phyloP scores from a whole-genome alignment of 2,797 vertebrate genomes.

The Adrianichthys oophorus region DNA sequence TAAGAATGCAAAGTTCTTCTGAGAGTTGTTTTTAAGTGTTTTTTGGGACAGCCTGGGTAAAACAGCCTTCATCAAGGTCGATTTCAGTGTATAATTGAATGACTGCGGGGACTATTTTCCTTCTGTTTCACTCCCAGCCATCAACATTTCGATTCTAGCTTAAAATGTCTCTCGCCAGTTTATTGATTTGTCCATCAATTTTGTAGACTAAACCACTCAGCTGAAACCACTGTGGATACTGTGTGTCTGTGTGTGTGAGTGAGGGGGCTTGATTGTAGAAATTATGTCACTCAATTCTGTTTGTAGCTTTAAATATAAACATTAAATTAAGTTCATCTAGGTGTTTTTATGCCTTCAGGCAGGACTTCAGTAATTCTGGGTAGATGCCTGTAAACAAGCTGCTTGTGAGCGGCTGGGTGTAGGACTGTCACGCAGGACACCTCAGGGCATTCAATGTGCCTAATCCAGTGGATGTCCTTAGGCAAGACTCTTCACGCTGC shows the following conservation, averaged over 20 bases:
- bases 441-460: too few relatives aligned
- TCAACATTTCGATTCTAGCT: conserved; percentile 41
- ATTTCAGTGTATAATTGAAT: conserved; percentile 18
- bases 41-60: conserved; percentile 11
- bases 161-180: conserved; percentile 40
- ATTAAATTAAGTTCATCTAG: background rate
- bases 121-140: conserved; percentile 14
- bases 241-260: too few relatives aligned
- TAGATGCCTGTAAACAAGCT: conserved; percentile 2
- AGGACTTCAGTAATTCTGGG: background rate
- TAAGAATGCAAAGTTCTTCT: background rate
- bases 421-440: too few relatives aligned
- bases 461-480: too few relatives aligned
- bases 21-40: background rate
- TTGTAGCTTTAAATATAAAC: conserved; percentile 4
- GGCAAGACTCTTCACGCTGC: too few relatives aligned
- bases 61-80: conserved; percentile 25
- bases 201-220: conserved; percentile 12
- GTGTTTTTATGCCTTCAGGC: background rate
- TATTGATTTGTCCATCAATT: conserved; percentile 56
- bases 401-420: background rate
- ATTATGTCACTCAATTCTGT: background rate
- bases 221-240: conserved; percentile 22
- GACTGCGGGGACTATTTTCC: conserved; percentile 26
- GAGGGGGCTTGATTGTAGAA: too few relatives aligned